These are phyloP conservation scores for Lasius platythorax DNA, from an alignment of 2,888 invertebrate species.

Conservation along the genomic window DNA sequence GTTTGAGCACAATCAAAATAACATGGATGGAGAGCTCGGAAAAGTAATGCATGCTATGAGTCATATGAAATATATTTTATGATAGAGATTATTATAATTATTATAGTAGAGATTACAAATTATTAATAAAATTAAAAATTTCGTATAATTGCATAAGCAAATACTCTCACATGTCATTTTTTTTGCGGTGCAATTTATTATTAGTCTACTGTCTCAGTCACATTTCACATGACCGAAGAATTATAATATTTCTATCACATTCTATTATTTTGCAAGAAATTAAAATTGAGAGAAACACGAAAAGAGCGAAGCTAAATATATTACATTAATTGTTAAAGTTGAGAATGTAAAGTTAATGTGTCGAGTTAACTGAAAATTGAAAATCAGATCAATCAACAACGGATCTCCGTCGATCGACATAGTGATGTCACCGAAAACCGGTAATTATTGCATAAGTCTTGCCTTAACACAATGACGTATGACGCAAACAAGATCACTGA, in stretches of 20 bases:
- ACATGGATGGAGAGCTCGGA: background rate
- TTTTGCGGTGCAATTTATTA: background rate
- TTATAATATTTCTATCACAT: background rate
- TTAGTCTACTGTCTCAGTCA: background rate
- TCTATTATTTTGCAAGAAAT: background rate
- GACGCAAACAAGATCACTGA: slow-evolving; percentile 47
- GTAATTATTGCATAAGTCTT: slow-evolving; percentile 50
- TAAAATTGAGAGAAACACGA: background rate
- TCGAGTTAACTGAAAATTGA: background rate
- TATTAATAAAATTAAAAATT: background rate
- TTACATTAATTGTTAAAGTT: background rate
- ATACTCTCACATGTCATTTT: background rate
- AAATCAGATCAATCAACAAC: background rate
- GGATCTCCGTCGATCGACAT: background rate
- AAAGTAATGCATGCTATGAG: background rate
- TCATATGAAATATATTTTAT: background rate
- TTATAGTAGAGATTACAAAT: background rate
- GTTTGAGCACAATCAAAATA: background rate
- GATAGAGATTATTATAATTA: background rate
- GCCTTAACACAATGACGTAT: slow-evolving; percentile 25
- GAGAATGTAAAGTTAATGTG: background rate
- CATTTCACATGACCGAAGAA: background rate
- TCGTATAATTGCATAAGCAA: background rate
- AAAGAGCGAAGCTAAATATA: background rate
- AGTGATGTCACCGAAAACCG: slow-evolving; percentile 42